A percentile compares a stretch with the other conserved stretches of the same genome.
These are phyloP conservation scores for Protaetia brevitarsis DNA, from an alignment of 1,140 invertebrate genomes.

Conservation along the genomic window DNA sequence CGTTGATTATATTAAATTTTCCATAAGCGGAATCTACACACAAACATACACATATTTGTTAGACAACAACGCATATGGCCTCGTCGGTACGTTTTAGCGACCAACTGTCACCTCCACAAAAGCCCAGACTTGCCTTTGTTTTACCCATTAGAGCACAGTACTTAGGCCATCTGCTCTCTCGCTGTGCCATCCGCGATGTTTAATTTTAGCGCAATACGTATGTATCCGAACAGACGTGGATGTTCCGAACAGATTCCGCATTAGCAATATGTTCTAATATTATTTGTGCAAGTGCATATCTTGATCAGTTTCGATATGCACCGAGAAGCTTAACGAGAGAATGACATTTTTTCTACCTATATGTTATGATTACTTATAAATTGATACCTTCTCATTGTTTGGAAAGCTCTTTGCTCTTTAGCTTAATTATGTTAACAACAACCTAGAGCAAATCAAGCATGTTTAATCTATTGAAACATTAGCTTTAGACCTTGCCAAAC, in stretches of 20 bases:
- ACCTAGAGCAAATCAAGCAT: too few species aligned
- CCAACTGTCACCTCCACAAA: constrained; percentile 28
- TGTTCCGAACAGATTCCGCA: constrained; percentile 3
- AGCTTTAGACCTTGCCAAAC: too few species aligned
- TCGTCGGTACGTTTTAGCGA: constrained; percentile 28
- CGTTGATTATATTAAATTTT: constrained; percentile 29
- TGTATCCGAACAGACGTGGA: background rate
- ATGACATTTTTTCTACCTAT: background rate
- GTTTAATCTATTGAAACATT: too few species aligned
- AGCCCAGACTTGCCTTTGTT: constrained; percentile 26
- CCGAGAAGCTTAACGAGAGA: background rate
- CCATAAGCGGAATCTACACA: constrained; percentile 28
- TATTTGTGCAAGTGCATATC: background rate
- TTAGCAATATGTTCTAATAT: constrained; percentile 21
- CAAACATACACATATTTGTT: constrained; percentile 16
- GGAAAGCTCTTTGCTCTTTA: too few species aligned
- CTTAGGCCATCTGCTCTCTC: constrained; percentile 26
- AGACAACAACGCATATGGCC: constrained; percentile 26
- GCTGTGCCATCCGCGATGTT: constrained; percentile 29
- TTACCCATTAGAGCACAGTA: constrained; percentile 28
- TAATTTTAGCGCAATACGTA: constrained; percentile 25
- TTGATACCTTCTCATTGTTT: too few species aligned
- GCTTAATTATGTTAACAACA: too few species aligned
- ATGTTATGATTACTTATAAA: too few species aligned
- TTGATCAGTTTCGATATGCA: background rate